These are phyloP conservation scores for Blastobasis lacticolella DNA, from an alignment of 2,888 invertebrate species.

Conservation along the genomic window DNA sequence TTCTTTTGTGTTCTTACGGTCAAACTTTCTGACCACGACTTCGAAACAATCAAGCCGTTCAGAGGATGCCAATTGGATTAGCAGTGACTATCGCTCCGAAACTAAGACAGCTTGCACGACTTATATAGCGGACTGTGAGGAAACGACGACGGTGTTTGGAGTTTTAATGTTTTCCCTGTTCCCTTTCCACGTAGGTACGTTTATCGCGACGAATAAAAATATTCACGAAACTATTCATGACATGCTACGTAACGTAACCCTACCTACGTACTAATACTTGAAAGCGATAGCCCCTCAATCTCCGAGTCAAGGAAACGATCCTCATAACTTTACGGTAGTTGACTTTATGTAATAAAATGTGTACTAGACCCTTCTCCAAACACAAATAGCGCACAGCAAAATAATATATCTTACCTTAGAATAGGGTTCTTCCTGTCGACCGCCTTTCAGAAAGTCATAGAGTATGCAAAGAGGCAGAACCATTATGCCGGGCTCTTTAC, in stretches of 20 bases:
- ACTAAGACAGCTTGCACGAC: conserved; percentile 25
- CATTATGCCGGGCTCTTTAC: conserved; percentile 96
- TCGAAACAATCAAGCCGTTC: conserved; percentile 56
- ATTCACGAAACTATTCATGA: conserved; percentile 9
- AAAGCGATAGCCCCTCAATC: conserved; percentile 31
- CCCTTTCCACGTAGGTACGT: neutral
- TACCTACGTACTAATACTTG: conserved; percentile 24
- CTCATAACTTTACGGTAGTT: conserved; percentile 32
- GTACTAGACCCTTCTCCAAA: conserved; percentile 16
- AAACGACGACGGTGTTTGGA: conserved; percentile 7
- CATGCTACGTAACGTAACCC: conserved; percentile 24
- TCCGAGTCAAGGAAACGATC: conserved; percentile 29
- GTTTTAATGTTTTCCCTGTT: conserved; percentile 4
- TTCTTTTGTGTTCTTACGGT: conserved; percentile 21
- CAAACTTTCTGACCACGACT: conserved; percentile 51
- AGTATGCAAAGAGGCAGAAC: conserved; percentile 91
- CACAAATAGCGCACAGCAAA: conserved; percentile 5
- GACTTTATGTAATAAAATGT: conserved; percentile 23
- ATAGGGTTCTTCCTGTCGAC: conserved; percentile 60
- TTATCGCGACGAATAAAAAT: neutral
- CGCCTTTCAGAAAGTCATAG: conserved; percentile 84
- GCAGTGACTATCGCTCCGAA: conserved; percentile 17
- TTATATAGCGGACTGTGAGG: conserved; percentile 9
- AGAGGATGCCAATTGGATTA: conserved; percentile 46
- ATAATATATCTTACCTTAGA: conserved; percentile 67